Base-by-base conservation (phyloP, 2,113 vertebrate species). In the Rhipidura dahli region DNA sequence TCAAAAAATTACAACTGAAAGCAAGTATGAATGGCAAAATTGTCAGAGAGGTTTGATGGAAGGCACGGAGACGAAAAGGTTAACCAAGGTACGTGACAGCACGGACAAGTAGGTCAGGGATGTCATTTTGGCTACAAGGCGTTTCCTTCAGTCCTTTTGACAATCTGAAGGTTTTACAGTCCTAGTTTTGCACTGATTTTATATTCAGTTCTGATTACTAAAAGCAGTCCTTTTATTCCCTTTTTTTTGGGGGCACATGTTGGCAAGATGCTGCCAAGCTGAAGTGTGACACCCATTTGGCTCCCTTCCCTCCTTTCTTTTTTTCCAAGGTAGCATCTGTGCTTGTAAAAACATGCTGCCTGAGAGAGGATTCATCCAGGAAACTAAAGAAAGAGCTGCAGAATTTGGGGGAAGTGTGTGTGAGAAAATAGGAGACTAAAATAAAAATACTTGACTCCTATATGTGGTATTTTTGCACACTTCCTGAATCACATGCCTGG, bases 381-480 rank as follows among this genome's bases (percentile, higher is more conserved):
- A 95, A 94, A 93, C 59, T 64, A 83, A 87, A 96, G 90, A 77
- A 94, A 91, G 94, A 90, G 63, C 73, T 83, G 87, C 39, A 88
- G 89, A 80, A 84, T 73, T 85, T 84, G 73, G 70, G 80, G 75
- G 78, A 89, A 84, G 30, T 26, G 40, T 73, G 47, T 82, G 40
- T 64, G 90, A 89, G 63, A 91, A 94, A 87, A 83, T 7, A 93
- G 63, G 84, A 88, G 75, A 77, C 63, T 44, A 79, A 94, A 90
- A 82, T 66, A 79, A 93, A 95, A 95, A 95, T n/a, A 84, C 5
- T 5, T 92, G 56, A 66, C 45, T 93, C 84, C 66, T 76, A 57
- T 57, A 89, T 15, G 35, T 10, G 23, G 61, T 84, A 65, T 76
- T 95, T 92, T 64, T 37, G 63, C 93, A 60, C 9, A 37, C 54